Conservation (phyloP, 2,888 invertebrate species). For the Dicyrtomina minuta region DNA sequence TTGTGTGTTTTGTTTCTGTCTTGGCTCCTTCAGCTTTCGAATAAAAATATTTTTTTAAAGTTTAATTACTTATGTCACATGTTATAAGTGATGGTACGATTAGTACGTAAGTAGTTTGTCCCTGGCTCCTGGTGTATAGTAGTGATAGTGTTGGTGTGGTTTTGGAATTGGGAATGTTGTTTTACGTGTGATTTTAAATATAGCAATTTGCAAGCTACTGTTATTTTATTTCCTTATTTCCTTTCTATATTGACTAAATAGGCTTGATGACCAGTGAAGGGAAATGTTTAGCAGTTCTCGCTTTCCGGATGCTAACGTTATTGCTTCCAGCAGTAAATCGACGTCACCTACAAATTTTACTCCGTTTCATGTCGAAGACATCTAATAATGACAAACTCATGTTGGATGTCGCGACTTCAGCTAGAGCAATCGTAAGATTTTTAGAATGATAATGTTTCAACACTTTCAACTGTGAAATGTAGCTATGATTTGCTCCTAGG, state of each 20-base stretch:
- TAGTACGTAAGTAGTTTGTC: too few species aligned
- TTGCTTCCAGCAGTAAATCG: conserved; percentile 46
- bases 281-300: conserved; percentile 44
- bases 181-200: too few species aligned
- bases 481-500: too few species aligned
- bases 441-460: not conserved
- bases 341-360: conserved; percentile 48
- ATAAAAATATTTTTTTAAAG: not conserved
- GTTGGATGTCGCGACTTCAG: conserved; percentile 48
- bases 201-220: too few species aligned
- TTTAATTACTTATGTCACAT: not conserved
- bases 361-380: conserved; percentile 48
- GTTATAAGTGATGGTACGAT: too few species aligned
- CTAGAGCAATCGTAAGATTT: conserved; percentile 44
- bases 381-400: conserved; percentile 47
- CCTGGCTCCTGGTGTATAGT: too few species aligned
- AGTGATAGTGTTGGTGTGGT: too few species aligned
- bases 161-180: too few species aligned
- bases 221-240: too few species aligned
- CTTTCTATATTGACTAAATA: too few species aligned
- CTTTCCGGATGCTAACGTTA: conserved; percentile 46
- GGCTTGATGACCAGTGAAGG: conserved; percentile 50
- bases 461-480: too few species aligned
- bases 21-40: conserved; percentile 1
- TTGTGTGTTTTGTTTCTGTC: conserved; percentile 28